A percentile compares a stretch with the other conserved stretches of the same genome.
phyloP scores from a whole-genome alignment of 2,888 invertebrate species.

The Fragum sueziense region DNA sequence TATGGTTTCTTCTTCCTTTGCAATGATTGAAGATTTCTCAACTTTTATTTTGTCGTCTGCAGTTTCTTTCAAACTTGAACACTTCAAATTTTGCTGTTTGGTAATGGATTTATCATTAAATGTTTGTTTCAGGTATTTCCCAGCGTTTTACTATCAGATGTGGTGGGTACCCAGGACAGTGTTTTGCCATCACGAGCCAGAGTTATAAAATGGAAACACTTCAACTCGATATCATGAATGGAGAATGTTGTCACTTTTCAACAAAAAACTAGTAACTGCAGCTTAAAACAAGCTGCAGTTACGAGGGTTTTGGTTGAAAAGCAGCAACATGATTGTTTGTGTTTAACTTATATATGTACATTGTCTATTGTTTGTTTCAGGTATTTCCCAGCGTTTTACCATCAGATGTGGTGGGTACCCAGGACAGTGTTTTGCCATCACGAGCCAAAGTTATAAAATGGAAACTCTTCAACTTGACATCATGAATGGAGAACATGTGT shows the following conservation, averaged over 20 bases:
- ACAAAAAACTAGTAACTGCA: too few species aligned
- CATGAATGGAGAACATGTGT: slow-evolving; percentile 58
- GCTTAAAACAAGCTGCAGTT: too few species aligned
- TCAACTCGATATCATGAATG: slow-evolving; percentile 49
- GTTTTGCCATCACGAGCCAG: slow-evolving; percentile 60
- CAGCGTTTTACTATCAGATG: slow-evolving; percentile 61
- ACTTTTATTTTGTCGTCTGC: too few species aligned
- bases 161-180: slow-evolving; percentile 67
- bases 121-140: slow-evolving; percentile 42
- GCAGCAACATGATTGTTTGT: neutral
- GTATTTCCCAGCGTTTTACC: slow-evolving; percentile 51
- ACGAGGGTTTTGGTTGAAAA: too few species aligned
- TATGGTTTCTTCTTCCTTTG: too few species aligned
- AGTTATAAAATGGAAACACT: slow-evolving; percentile 39
- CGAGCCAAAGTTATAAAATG: slow-evolving; percentile 37
- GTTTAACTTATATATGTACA: too few species aligned
- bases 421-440: slow-evolving; percentile 63
- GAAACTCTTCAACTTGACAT: slow-evolving; percentile 49
- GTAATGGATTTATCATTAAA: too few species aligned
- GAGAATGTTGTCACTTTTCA: slow-evolving; percentile 10
- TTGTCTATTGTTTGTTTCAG: slow-evolving; percentile 32
- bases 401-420: slow-evolving; percentile 69
- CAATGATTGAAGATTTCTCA: too few species aligned
- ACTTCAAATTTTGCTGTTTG: too few species aligned
- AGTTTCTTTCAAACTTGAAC: too few species aligned